Evolutionary conservation across 2,113 vertebrate genomes (phyloP), one percentile per base, ranked within the genome.

Genomic region (Cryptomyrus ogoouensis): DNA sequence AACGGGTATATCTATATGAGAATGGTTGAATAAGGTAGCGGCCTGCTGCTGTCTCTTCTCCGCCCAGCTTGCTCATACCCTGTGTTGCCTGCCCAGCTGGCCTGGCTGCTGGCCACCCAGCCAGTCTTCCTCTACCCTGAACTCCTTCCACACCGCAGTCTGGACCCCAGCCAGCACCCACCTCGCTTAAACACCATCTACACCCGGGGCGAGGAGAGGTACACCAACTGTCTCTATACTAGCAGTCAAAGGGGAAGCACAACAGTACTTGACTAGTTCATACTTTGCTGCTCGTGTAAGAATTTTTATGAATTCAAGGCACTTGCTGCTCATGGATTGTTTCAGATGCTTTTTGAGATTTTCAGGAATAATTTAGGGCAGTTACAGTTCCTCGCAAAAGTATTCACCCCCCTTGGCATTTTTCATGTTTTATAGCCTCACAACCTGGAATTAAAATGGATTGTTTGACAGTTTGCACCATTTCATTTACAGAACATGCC

Each of bases 121-220:
- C 94, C 94, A 0, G 96, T 97, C 80, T 99, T 99, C 35, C 96
- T 99, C 93, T 97, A 99, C 92, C 98, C 97, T 0, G 97, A 99
- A 92, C 91, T 99, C 3, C 95, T 99, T 90, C 98, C 98, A 2
- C 50, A 94, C 2, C 96, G 94, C 92, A 96, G 96, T 85, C 92
- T 99, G 89, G 97, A 97, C 90, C 96, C 97, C 0, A 92, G 83
- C 0, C 91, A 94, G 3, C 97, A 96, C 88, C 95, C 96, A 62
- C 96, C 96, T 66, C 95, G 95, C 88, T 96, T 97, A 93, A 97
- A 97, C 74, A 94, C 94, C 0, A 91, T 95, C 5, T 99, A 98
- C 94, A 98, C 98, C 27, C 96, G 97, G 83, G 98, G 97, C 0
- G 98, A 99, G 90, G 97, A 98, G 95, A 97, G 98, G 98, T 99